These are phyloP conservation scores for Zygaena filipendulae DNA, from an alignment of 2,888 invertebrate genomes.

Conservation along the genomic window DNA sequence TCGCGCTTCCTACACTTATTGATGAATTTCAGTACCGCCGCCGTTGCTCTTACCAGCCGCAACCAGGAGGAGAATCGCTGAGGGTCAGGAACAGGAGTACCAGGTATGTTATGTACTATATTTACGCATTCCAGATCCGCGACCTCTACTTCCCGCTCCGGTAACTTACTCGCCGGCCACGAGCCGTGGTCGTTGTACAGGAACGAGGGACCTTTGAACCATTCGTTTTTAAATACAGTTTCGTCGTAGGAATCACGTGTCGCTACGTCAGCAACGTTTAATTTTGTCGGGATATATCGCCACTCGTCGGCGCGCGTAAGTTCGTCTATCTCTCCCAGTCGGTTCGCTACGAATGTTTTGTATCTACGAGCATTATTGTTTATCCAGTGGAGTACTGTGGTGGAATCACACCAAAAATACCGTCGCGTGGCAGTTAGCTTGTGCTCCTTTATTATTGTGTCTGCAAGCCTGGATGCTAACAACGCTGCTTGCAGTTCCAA, in stretches of 20 bases:
- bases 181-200: conserved; percentile 2
- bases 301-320: conserved; percentile 16
- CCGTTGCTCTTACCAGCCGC: conserved; percentile 5
- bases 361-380: conserved; percentile 14
- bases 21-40: conserved; percentile 6
- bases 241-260: not conserved
- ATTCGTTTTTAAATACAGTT: conserved; percentile 1
- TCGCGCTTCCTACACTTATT: not conserved
- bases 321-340: conserved; percentile 20
- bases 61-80: conserved; percentile 10
- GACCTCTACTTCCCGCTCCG: no score
- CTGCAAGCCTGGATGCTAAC: conserved; percentile 12
- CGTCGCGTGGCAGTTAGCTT: not conserved
- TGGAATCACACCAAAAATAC: conserved; percentile 17
- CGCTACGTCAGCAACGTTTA: conserved; percentile 17
- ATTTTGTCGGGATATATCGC: conserved; percentile 20
- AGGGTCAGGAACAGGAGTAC: conserved; percentile 7
- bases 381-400: conserved; percentile 18
- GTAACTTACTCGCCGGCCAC: no score
- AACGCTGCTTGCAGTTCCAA: conserved; percentile 15
- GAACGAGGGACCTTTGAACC: conserved; percentile 6
- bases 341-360: conserved; percentile 16
- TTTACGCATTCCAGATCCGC: no score
- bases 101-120: no score
- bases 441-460: conserved; percentile 10